Evolutionary conservation across 1,140 invertebrate species (phyloP), one percentile per base, ranked within the genome.

Genomic region (Dufourea novaeangliae): DNA sequence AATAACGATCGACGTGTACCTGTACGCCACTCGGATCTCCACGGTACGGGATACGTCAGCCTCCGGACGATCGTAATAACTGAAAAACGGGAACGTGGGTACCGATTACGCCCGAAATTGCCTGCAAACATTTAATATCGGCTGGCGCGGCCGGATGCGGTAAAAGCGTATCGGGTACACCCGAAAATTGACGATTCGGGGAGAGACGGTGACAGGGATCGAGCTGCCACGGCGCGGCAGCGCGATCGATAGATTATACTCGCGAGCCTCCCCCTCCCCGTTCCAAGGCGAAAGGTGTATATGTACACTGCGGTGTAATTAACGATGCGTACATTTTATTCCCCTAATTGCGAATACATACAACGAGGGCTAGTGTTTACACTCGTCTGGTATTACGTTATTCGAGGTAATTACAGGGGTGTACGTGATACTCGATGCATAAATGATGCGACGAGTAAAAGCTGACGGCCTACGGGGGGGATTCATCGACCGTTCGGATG

Each of bases 91-190:
- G 86, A 88, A 25, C 50, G 50, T 37, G 77, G 62, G 73, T 73
- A 68, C 69, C 88, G 87, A 90, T 91, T 90, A 90, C 87, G 83
- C 79, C n/a, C 80, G 86, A 89, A 91, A 91, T 91, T 88, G 87
- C 85, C 87, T 88, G 87, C 89, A 89, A 90, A 89, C 89, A 90
- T 91, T 91, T 90, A 91, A 91, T 91, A 91, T 89, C 87, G 87
- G 73, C 62, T 86, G 87, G 71, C 67, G 67, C 56, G 62, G 69
- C 46, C 41, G 62, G 76, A 41, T 78, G 79, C 82, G 80, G 82
- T 86, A 88, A 90, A 90, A 88, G 88, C 86, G 50, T 70, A 79
- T 82, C 81, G 50, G 66, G 59, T 44, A 46, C 83, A 87, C 83
- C n/a, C 20, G 86, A 90, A 91, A 91, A 91, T 91, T 89, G 87